These are phyloP conservation scores for Rapana venosa DNA, from an alignment of 2,888 invertebrate species.

Conservation along the genomic window DNA sequence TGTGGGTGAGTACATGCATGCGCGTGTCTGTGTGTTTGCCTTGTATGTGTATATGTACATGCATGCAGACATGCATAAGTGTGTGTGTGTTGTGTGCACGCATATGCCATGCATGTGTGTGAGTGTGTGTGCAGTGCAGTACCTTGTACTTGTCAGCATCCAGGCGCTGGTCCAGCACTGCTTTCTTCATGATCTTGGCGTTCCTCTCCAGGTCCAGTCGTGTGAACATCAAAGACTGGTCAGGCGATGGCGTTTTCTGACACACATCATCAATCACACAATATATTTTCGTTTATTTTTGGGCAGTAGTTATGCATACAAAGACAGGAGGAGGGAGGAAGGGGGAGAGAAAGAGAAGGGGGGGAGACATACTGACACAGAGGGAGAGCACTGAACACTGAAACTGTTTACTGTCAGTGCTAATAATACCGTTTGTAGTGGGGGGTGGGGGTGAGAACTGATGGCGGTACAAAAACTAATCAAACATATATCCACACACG, in stretches of 20 bases:
- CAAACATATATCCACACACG: background rate
- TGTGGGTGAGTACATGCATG: background rate
- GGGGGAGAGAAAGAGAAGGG: background rate
- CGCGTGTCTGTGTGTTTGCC: background rate
- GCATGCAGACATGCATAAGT: background rate
- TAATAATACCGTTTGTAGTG: too few species aligned
- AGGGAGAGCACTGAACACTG: too few species aligned
- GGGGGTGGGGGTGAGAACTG: too few species aligned
- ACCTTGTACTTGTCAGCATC: slow-evolving; percentile 51
- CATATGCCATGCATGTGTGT: background rate
- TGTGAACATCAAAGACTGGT: slow-evolving; percentile 76
- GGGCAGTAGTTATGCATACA: too few species aligned
- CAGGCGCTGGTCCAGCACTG: slow-evolving; percentile 68
- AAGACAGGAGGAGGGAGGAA: background rate
- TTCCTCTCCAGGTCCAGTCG: slow-evolving; percentile 76
- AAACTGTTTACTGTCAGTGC: too few species aligned
- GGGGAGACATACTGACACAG: background rate
- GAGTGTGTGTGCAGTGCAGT: background rate
- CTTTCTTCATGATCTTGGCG: slow-evolving; percentile 76
- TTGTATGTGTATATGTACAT: background rate
- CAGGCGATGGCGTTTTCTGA: slow-evolving; percentile 53
- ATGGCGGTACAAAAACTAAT: background rate
- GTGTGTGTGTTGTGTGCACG: background rate
- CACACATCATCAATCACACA: background rate
- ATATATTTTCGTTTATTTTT: too few species aligned